phyloP scores from a whole-genome alignment of 2,797 vertebrate species.

The Paguma larvata region DNA sequence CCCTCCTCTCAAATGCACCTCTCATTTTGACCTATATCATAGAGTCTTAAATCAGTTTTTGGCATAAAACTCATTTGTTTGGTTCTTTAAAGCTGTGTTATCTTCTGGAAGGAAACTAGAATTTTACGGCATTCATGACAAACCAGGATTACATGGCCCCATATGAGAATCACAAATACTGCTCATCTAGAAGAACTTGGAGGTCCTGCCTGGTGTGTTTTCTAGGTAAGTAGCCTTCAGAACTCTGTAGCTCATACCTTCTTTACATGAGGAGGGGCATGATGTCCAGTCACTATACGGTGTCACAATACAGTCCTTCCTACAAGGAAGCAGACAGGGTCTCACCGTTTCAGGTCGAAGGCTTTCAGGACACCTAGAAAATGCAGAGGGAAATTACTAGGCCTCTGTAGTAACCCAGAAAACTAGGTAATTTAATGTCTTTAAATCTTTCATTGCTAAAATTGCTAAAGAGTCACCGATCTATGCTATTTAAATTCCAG shows the following conservation, averaged over 20 bases:
- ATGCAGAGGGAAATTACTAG: not conserved
- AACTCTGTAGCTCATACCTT: conserved; percentile 89
- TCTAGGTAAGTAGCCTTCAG: not conserved
- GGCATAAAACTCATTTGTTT: not conserved
- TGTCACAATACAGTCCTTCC: conserved; percentile 96
- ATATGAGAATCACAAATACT: not conserved
- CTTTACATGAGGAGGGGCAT: conserved; percentile 93
- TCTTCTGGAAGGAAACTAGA: conserved; percentile 25
- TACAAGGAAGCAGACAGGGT: conserved; percentile 95
- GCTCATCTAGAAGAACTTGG: not conserved
- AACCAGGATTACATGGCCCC: not conserved
- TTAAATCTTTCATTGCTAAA: not conserved
- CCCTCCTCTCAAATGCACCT: too few relatives aligned
- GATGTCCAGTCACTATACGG: conserved; percentile 96
- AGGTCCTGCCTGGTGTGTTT: not conserved
- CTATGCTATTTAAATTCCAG: not conserved
- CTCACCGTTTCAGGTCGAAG: conserved; percentile 95
- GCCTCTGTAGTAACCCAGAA: not conserved
- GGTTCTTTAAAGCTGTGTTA: not conserved
- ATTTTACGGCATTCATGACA: not conserved
- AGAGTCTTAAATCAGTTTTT: conserved; percentile 27
- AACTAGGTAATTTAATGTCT: not conserved
- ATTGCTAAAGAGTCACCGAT: not conserved
- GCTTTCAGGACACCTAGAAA: conserved; percentile 95
- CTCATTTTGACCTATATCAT: not conserved